These are phyloP conservation scores for Sinopyrophorus schimmeli DNA, from an alignment of 2,888 invertebrate species.

Conservation along the genomic window DNA sequence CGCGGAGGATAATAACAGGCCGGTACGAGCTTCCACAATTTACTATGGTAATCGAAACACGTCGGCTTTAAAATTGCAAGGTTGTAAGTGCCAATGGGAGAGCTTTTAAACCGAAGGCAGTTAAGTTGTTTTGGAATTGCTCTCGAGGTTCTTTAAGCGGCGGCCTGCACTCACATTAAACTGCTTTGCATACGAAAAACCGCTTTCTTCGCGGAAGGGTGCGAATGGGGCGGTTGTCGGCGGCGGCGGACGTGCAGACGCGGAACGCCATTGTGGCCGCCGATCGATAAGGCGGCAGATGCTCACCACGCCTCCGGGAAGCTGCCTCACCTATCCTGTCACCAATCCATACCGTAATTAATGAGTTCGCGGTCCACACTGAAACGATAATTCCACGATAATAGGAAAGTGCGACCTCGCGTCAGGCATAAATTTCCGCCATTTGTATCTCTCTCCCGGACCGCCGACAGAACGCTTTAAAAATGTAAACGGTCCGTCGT, in stretches of 20 bases:
- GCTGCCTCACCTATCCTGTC: conserved; percentile 43
- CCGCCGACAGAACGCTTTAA: conserved; percentile 20
- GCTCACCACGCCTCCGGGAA: conserved; percentile 36
- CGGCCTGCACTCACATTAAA: conserved; percentile 12
- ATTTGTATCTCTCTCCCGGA: conserved; percentile 15
- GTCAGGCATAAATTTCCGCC: conserved; percentile 28
- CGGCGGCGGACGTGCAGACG: conserved; percentile 30
- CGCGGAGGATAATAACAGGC: conserved; percentile 37
- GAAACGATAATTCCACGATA: conserved; percentile 60
- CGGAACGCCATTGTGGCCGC: conserved; percentile 35
- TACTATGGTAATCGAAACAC: conserved; percentile 41
- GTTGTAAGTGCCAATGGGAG: conserved; percentile 20
- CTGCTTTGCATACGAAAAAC: conserved; percentile 1
- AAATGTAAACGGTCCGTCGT: conserved; percentile 23
- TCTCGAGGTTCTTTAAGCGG: conserved; percentile 21
- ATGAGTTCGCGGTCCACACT: conserved; percentile 55
- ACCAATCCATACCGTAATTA: conserved; percentile 49
- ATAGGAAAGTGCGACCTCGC: conserved; percentile 57
- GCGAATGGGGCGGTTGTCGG: conserved; percentile 31
- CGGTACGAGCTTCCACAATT: conserved; percentile 39
- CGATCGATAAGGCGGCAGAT: conserved; percentile 36
- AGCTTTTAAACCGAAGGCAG: conserved; percentile 25
- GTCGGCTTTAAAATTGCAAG: conserved; percentile 33
- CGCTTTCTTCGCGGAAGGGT: conserved; percentile 4
- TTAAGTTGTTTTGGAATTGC: conserved; percentile 26